These are phyloP conservation scores for Hypena proboscidalis DNA, from an alignment of 2,888 invertebrate species.

Conservation along the genomic window DNA sequence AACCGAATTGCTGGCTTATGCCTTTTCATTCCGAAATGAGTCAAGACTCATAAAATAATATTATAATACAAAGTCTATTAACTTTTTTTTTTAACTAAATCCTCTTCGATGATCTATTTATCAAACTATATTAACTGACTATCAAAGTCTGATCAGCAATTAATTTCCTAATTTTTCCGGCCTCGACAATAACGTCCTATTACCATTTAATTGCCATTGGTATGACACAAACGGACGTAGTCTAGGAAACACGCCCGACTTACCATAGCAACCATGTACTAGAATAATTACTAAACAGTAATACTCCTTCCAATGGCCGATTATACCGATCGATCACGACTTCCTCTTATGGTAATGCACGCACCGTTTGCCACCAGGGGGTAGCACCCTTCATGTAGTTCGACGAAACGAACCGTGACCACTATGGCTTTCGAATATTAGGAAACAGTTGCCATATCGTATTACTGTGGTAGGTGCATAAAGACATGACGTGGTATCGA, in stretches of 20 bases:
- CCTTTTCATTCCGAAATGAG: no score
- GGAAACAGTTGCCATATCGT: constrained; percentile 39
- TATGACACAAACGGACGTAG: neutral
- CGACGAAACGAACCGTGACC: constrained; percentile 61
- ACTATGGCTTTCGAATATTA: constrained; percentile 67
- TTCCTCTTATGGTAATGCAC: constrained; percentile 42
- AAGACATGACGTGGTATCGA: constrained; percentile 1
- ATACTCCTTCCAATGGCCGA: constrained; percentile 18
- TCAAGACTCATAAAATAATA: no score
- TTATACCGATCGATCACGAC: constrained; percentile 43
- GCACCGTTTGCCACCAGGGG: constrained; percentile 54
- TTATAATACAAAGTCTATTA: no score
- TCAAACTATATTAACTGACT: no score
- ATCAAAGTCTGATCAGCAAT: no score
- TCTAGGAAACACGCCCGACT: constrained; percentile 1
- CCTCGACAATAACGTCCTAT: no score
- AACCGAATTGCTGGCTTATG: no score
- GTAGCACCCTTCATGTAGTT: constrained; percentile 54
- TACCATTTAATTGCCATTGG: no score
- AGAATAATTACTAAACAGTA: constrained; percentile 3
- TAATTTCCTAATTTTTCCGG: no score
- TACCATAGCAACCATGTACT: constrained; percentile 1
- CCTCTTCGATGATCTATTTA: no score
- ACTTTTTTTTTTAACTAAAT: no score
- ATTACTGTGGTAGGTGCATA: constrained; percentile 28